phyloP scores from a whole-genome alignment of 2,113 vertebrate genomes.

The Bothrops jararaca region DNA sequence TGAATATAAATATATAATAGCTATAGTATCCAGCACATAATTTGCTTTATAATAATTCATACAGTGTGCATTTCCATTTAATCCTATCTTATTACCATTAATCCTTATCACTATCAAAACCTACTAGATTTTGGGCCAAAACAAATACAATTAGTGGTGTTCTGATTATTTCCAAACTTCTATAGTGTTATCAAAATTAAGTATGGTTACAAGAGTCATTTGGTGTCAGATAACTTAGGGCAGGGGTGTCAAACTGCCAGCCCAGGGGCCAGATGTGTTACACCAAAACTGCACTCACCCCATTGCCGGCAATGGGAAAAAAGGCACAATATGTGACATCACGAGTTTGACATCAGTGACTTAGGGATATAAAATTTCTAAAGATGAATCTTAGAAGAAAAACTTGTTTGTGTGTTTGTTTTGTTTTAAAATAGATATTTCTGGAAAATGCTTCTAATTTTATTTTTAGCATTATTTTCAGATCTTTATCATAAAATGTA shows the following conservation, averaged over 20 bases:
- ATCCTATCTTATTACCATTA: neutral
- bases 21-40: neutral
- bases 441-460: too few species aligned
- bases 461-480: too few species aligned
- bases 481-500: too few species aligned
- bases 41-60: neutral
- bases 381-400: neutral
- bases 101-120: neutral
- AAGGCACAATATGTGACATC: too few species aligned
- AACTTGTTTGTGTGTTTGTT: neutral
- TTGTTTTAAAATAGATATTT: too few species aligned
- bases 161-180: neutral
- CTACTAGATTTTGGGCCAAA: neutral
- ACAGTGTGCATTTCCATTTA: neutral
- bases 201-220: neutral
- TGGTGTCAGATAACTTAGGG: neutral
- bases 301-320: too few species aligned
- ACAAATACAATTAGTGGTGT: neutral
- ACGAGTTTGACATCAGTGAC: too few species aligned
- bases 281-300: too few species aligned
- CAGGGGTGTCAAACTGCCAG: too few species aligned
- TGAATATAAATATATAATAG: neutral
- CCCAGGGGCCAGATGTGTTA: too few species aligned
- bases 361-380: neutral
- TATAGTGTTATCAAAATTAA: neutral